phyloP scores from a whole-genome alignment of 2,113 vertebrate species.

The Lipotes vexillifer region DNA sequence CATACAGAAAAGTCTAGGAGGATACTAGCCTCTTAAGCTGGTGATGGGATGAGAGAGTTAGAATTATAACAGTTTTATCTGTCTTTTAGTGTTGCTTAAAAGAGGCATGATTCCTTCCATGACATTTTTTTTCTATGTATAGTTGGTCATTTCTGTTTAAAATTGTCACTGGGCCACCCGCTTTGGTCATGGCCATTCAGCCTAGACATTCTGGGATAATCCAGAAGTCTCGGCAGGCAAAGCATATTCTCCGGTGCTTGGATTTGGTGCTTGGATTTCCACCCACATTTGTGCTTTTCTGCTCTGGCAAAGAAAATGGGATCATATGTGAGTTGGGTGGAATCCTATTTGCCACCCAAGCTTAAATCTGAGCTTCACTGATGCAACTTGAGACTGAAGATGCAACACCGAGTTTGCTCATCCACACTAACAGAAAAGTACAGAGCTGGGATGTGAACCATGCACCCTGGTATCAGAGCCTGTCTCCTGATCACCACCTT shows the following conservation, averaged over 20 bases:
- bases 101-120: neutral
- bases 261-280: neutral
- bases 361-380: neutral
- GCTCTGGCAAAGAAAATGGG: neutral
- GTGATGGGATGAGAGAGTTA: neutral
- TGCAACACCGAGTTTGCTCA: fast-evolving
- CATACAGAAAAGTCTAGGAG: neutral
- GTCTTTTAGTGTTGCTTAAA: neutral
- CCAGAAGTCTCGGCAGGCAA: neutral
- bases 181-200: neutral
- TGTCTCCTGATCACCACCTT: neutral
- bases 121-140: neutral
- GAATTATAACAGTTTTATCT: neutral
- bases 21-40: neutral
- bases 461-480: fast-evolving
- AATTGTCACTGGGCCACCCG: neutral
- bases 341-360: neutral
- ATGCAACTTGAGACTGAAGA: neutral
- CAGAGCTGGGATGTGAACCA: neutral
- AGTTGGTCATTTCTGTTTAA: neutral
- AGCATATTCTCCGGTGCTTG: fast-evolving
- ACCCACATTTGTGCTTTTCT: neutral
- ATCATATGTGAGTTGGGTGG: neutral
- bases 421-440: fast-evolving
- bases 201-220: neutral